Conservation (phyloP, 2,113 vertebrate genomes). For the Columba janthina region DNA sequence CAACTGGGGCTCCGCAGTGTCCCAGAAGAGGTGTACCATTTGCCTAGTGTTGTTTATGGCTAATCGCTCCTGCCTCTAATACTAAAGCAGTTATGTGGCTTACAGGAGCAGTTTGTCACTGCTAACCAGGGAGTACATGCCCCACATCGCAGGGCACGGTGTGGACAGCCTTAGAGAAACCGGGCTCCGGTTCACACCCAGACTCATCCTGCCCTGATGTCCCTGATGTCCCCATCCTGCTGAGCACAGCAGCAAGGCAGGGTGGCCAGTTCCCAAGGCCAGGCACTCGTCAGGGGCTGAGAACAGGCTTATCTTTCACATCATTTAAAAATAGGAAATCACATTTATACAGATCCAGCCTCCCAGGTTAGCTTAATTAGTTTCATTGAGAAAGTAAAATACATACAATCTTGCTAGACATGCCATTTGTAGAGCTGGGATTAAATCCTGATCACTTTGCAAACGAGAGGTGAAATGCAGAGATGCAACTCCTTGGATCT, state of each 20-base stretch:
- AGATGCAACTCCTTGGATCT: neutral
- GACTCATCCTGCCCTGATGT: neutral
- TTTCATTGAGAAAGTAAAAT: neutral
- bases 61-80: neutral
- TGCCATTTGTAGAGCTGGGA: neutral
- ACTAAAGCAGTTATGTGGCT: neutral
- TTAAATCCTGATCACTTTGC: neutral
- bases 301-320: neutral
- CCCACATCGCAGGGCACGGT: fast-evolving
- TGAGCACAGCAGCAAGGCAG: neutral
- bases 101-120: neutral
- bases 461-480: neutral
- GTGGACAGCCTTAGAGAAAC: neutral
- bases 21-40: neutral
- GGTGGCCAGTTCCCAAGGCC: fast-evolving
- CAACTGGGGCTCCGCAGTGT: neutral
- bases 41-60: neutral
- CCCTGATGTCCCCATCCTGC: no score
- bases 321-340: neutral
- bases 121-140: neutral
- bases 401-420: neutral
- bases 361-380: neutral
- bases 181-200: neutral
- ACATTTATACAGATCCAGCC: neutral
- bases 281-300: neutral